Evolutionary conservation across 2,113 vertebrate species (phyloP), one percentile per base, ranked within the genome.

Genomic region (Fulmarus glacialis): DNA sequence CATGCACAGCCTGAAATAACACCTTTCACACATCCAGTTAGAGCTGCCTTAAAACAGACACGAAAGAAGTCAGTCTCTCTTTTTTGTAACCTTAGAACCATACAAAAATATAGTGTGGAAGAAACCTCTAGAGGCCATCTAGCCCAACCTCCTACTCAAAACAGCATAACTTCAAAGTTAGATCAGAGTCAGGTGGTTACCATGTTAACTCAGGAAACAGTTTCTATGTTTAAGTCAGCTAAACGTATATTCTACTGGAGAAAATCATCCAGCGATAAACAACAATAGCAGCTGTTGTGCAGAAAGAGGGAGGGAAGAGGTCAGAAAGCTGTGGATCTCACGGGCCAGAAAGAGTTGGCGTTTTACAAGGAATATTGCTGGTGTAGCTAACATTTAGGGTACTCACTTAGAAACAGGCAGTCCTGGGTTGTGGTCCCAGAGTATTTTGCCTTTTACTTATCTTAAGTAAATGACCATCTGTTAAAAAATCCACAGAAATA

Each of bases 91-190:
- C 32, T 74, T 64, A 89, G 50, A 93, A 67, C 19, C 2, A 14
- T 55, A 38, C 36, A 79, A 81, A 94, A 84, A 82, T 11, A 9
- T 36, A 52, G 73, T 67, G 47, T 85, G 91, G 42, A 97, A 89
- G 93, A 87, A 93, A 96, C 91, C 72, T 94, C 93, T 95, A 95
- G 93, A 95, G 91, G 93, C 78, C 89, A 36, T 40, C 47, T 55
- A 87, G 53, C 26, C 91, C 81, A 93, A 15, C 43, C 56, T 96
- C 60, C 68, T 34, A 30, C 27, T 7, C 42, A 48, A 72, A 92
- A 38, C 55, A 89, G 47, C 26, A 1, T 74, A 91, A 81, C 55
- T 89, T 79, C 64, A 48, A 43, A 73, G 17, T 71, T 55, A 64
- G 43, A 52, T 47, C 52, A 23, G 52, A 50, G 52, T 82, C 68